Conservation (phyloP, 2,888 invertebrate genomes). For the Lissocephala sabroskyi region DNA sequence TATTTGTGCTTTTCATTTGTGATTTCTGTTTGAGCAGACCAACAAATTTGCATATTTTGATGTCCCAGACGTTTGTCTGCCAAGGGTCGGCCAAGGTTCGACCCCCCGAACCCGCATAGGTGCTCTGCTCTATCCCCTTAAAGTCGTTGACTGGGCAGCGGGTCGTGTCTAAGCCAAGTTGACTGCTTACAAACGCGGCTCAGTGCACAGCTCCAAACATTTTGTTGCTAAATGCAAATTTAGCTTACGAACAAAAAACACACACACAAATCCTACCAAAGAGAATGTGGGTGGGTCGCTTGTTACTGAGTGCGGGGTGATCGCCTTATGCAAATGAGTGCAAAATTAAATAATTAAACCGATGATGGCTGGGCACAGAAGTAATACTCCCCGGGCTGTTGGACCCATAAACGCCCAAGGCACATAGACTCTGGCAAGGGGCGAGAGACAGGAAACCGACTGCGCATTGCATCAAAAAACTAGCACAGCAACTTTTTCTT, state of each 20-base stretch:
- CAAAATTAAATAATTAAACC: slow-evolving; percentile 62
- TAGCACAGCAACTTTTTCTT: slow-evolving; percentile 64
- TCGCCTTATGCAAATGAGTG: slow-evolving; percentile 41
- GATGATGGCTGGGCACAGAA: too few species aligned
- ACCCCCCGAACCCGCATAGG: too few species aligned
- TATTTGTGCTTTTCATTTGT: slow-evolving; percentile 33
- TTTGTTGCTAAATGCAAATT: slow-evolving; percentile 44
- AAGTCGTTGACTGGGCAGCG: neutral
- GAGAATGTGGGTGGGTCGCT: slow-evolving; percentile 28
- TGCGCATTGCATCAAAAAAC: slow-evolving; percentile 18
- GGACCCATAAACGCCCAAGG: too few species aligned
- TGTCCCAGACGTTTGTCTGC: slow-evolving; percentile 4
- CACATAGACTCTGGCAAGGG: too few species aligned
- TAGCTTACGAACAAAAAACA: neutral
- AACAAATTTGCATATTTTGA: slow-evolving; percentile 30
- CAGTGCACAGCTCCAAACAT: slow-evolving; percentile 34
- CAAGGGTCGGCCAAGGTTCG: slow-evolving; percentile 7
- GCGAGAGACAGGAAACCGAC: too few species aligned
- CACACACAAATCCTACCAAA: too few species aligned
- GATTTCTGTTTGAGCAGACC: too few species aligned
- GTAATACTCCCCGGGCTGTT: too few species aligned
- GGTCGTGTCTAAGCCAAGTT: neutral
- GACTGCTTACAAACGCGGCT: slow-evolving; percentile 13
- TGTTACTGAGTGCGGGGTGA: slow-evolving; percentile 9
- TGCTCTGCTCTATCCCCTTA: too few species aligned